phyloP scores from a whole-genome alignment of 2,113 vertebrate species.

The Butastur rufipennis region DNA sequence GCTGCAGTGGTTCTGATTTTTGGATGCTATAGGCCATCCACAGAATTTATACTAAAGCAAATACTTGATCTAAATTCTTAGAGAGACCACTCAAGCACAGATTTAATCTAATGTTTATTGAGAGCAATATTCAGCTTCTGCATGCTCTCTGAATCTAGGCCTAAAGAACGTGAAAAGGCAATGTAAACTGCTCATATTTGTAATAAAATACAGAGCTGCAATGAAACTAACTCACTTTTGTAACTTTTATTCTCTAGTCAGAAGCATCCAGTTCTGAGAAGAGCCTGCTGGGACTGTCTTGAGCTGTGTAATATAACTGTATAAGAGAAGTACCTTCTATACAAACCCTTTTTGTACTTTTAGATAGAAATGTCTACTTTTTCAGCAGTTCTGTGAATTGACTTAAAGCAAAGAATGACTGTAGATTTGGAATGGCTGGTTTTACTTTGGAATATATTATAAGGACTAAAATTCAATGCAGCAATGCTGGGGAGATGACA shows the following conservation, averaged over 20 bases:
- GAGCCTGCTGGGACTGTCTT: slow-evolving; percentile 50
- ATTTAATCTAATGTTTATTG: not conserved
- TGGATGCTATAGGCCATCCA: not conserved
- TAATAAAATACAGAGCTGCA: not conserved
- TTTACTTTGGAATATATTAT: slow-evolving; percentile 41
- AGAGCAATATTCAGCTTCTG: not conserved
- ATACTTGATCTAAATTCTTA: not conserved
- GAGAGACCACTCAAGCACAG: not conserved
- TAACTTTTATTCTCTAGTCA: slow-evolving; percentile 6
- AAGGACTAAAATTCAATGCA: slow-evolving; percentile 10
- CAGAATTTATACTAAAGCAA: not conserved
- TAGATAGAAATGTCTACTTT: slow-evolving; percentile 80
- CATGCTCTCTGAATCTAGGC: not conserved
- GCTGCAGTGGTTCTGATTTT: not conserved
- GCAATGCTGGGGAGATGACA: slow-evolving; percentile 21
- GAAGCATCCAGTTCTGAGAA: slow-evolving; percentile 53
- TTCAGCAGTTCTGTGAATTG: slow-evolving; percentile 78
- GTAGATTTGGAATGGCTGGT: slow-evolving; percentile 54
- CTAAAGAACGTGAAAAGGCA: not conserved
- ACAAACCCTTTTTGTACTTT: slow-evolving; percentile 75
- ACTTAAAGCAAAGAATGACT: slow-evolving; percentile 55
- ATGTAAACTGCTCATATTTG: not conserved
- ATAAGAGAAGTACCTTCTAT: slow-evolving; percentile 79
- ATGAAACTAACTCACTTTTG: slow-evolving; percentile 24
- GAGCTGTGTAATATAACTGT: slow-evolving; percentile 77